A percentile compares a stretch with the other conserved stretches of the same genome.
Conservation (phyloP, 2,797 vertebrate genomes). For the Rhabdomys pumilio region DNA sequence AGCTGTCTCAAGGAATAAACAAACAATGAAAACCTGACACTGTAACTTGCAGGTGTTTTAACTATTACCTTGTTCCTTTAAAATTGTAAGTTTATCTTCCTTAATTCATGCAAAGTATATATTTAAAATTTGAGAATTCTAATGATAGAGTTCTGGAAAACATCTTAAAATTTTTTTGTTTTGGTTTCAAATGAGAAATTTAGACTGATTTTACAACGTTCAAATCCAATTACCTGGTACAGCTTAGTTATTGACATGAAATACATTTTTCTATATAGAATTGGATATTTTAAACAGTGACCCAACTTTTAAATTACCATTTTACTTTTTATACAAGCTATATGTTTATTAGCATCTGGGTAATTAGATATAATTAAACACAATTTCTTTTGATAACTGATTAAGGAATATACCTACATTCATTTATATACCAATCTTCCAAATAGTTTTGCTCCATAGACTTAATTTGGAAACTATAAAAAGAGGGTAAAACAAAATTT, state of each 20-base stretch:
- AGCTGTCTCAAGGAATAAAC: background rate
- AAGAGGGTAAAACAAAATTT: background rate
- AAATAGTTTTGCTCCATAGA: background rate
- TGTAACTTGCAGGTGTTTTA: background rate
- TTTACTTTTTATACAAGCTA: background rate
- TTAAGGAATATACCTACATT: background rate
- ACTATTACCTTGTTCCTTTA: background rate
- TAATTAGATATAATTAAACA: constrained; percentile 26
- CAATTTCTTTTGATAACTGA: background rate
- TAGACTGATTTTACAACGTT: background rate
- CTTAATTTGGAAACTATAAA: background rate
- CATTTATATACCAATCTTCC: background rate
- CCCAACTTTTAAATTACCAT: constrained; percentile 33
- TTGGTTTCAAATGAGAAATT: constrained; percentile 25
- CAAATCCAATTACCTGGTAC: background rate
- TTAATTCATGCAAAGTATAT: background rate
- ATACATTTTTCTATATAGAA: background rate
- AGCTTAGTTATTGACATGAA: background rate
- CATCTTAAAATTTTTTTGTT: background rate
- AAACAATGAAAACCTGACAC: background rate
- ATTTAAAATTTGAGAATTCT: constrained; percentile 1
- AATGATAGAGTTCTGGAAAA: constrained; percentile 33
- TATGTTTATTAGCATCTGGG: background rate
- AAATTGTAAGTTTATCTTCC: background rate
- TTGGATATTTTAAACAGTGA: constrained; percentile 31